Evolutionary conservation across 2,113 vertebrate genomes (phyloP).

Genomic region (Sula dactylatra): DNA sequence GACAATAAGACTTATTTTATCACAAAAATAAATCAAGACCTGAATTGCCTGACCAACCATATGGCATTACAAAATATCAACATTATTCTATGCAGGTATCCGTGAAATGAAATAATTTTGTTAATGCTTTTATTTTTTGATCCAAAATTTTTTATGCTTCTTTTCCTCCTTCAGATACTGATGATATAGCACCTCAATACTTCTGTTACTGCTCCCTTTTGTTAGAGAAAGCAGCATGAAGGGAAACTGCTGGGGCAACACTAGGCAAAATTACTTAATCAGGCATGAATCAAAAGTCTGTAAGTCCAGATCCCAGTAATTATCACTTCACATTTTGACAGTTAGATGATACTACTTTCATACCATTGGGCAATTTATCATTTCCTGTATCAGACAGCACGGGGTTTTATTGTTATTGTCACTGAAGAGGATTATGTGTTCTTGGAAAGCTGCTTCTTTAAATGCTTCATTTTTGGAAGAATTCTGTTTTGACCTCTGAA

Average conservation of each 20-base stretch:
- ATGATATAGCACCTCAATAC: rapidly evolving
- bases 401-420: neutral
- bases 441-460: conserved; percentile 28
- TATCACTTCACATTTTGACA: conserved; percentile 16
- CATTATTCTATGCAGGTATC: neutral
- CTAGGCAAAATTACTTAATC: neutral
- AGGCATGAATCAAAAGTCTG: neutral
- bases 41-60: neutral
- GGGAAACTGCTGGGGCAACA: neutral
- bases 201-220: neutral
- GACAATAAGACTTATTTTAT: neutral
- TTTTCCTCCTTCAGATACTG: neutral
- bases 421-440: conserved; percentile 20
- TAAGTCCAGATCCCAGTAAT: neutral
- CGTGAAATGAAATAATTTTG: neutral
- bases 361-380: neutral
- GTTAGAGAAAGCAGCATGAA: neutral
- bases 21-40: neutral
- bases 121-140: neutral
- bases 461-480: neutral
- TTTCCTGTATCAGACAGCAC: neutral
- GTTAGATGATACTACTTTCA: neutral
- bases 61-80: neutral
- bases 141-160: neutral
- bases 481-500: neutral